A percentile compares a stretch with the other conserved stretches of the same genome.
These are phyloP conservation scores for Gadopsis marmoratus DNA, from an alignment of 2,797 vertebrate genomes.

Conservation along the genomic window DNA sequence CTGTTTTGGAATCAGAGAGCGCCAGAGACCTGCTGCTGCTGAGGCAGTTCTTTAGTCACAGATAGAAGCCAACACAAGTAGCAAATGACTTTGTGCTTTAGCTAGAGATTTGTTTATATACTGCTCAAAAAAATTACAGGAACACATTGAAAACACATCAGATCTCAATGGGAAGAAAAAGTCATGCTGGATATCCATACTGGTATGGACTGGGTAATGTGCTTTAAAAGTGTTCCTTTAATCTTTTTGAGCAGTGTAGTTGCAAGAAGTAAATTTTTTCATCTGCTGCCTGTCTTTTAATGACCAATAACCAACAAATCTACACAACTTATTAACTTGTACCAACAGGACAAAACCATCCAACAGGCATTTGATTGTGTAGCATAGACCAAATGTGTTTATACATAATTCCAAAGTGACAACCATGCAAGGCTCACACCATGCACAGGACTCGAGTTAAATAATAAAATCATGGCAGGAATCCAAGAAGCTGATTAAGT, in stretches of 20 bases:
- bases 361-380: conserved; percentile 6
- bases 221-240: no score
- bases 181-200: no score
- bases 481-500: conserved; percentile 68
- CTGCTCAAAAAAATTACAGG: no score
- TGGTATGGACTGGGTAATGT: no score
- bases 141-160: no score
- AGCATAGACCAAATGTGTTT: conserved; percentile 37
- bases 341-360: conserved; percentile 16
- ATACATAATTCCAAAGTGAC: conserved; percentile 45
- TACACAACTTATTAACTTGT: conserved; percentile 11
- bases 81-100: conserved; percentile 9
- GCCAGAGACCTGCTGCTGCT: conserved; percentile 33
- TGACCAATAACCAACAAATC: conserved; percentile 13
- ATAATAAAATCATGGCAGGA: conserved; percentile 62
- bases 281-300: conserved; percentile 3
- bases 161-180: no score
- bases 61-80: conserved; percentile 33
- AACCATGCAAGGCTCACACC: conserved; percentile 43
- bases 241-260: no score
- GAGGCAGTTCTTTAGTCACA: conserved; percentile 15
- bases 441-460: conserved; percentile 51
- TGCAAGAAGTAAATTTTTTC: conserved; percentile 18
- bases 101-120: conserved; percentile 22
- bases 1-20: conserved; percentile 8